These are phyloP conservation scores for Coronaproctus castanopsis DNA, from an alignment of 2,888 invertebrate genomes.

Conservation along the genomic window DNA sequence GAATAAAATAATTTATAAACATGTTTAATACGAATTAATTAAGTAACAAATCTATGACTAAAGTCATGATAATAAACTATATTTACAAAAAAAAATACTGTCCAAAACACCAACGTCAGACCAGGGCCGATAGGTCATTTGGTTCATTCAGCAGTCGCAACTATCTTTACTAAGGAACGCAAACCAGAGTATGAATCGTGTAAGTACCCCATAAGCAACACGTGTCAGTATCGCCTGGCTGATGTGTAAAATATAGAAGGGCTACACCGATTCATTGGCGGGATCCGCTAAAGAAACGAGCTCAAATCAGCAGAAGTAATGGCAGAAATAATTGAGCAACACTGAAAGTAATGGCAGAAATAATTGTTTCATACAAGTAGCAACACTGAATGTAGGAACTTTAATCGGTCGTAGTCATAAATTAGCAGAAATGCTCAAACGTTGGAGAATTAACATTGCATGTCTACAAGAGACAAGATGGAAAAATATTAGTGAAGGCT, in stretches of 20 bases:
- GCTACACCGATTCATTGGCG: not conserved
- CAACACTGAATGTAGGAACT: not conserved
- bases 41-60: no score
- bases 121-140: not conserved
- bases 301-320: not conserved
- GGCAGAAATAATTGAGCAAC: no score
- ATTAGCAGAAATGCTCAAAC: not conserved
- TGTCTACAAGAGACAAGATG: not conserved
- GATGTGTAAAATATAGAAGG: not conserved
- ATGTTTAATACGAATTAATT: no score
- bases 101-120: not conserved
- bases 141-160: not conserved
- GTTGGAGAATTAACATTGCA: not conserved
- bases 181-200: not conserved
- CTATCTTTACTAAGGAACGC: not conserved
- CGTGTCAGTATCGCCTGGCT: not conserved
- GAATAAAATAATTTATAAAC: no score
- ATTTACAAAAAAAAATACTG: not conserved
- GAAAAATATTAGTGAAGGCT: not conserved
- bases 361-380: not conserved
- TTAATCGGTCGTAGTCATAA: not conserved
- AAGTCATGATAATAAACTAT: no score
- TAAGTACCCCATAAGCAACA: not conserved
- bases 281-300: not conserved
- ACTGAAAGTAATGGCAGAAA: not conserved